Percentiles rank a stretch among this genome's conserved stretches.
These are phyloP conservation scores for Drosophila virilis DNA, from an alignment of 1,140 invertebrate genomes.

Conservation along the genomic window DNA sequence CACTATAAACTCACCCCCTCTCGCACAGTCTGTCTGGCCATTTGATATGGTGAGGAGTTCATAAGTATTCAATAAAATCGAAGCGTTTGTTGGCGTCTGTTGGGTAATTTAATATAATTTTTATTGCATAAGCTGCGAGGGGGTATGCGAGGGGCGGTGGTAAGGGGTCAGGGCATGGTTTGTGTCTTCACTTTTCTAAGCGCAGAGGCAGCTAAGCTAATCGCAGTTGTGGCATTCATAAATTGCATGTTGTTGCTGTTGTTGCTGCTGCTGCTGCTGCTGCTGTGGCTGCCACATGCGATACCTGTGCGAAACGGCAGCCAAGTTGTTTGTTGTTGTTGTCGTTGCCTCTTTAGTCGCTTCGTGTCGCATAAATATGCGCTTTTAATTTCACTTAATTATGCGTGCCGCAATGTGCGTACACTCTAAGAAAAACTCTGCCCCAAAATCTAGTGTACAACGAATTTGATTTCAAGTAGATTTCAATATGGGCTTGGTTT, in stretches of 20 bases:
- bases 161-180: constrained; percentile 1
- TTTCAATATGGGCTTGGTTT: not conserved
- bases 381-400: constrained; percentile 80
- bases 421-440: not conserved
- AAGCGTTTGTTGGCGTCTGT: constrained; percentile 65
- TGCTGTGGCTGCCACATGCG: constrained; percentile 72
- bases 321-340: constrained; percentile 20
- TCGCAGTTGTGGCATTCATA: constrained; percentile 72
- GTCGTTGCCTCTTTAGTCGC: constrained; percentile 31
- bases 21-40: not conserved
- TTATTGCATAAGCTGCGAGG: constrained; percentile 74
- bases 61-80: constrained; percentile 80
- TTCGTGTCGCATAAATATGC: constrained; percentile 76
- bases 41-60: constrained; percentile 43
- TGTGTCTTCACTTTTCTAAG: constrained; percentile 12
- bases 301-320: constrained; percentile 74
- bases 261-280: constrained; percentile 33
- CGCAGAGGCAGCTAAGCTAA: constrained; percentile 37
- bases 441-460: not conserved
- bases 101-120: constrained; percentile 81
- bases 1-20: not conserved
- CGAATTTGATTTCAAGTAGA: not conserved
- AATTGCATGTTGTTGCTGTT: constrained; percentile 46
- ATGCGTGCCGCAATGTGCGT: constrained; percentile 52
- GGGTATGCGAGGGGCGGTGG: too few species aligned